Percentiles rank a stretch among this genome's conserved stretches.
Conservation (phyloP, 1,140 invertebrate species). For the Euglossa dilemma region DNA sequence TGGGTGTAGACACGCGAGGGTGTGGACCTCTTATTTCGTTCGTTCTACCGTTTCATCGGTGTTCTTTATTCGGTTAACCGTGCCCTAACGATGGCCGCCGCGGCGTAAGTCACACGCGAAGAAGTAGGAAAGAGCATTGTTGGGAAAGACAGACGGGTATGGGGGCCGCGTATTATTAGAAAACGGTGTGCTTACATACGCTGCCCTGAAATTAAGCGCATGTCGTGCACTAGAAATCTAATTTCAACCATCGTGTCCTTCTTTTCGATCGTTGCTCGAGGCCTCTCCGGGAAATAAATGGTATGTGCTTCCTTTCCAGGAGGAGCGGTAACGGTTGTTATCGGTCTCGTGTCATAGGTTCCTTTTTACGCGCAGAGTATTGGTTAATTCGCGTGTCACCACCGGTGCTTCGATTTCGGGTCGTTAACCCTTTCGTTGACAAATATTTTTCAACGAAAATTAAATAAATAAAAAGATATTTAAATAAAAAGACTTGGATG, state of each 20-base stretch:
- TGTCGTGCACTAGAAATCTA: constrained; percentile 72
- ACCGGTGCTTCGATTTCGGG: background rate
- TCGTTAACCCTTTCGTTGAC: background rate
- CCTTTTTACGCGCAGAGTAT: background rate
- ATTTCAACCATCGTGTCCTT: constrained; percentile 56
- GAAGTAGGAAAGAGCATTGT: constrained; percentile 33
- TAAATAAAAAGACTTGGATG: too few relatives aligned
- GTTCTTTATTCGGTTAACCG: background rate
- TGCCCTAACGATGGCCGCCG: background rate
- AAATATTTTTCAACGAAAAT: too few relatives aligned
- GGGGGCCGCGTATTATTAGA: constrained; percentile 60
- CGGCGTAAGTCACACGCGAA: background rate
- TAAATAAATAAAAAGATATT: too few relatives aligned
- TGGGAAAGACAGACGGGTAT: background rate
- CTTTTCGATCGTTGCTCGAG: constrained; percentile 15
- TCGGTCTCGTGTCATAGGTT: background rate
- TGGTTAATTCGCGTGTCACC: too few relatives aligned
- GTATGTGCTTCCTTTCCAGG: background rate
- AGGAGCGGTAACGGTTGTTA: background rate
- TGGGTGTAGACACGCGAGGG: constrained; percentile 51
- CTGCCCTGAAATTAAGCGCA: constrained; percentile 56
- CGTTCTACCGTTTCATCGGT: constrained; percentile 15
- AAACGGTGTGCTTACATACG: constrained; percentile 43
- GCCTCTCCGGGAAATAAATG: background rate
- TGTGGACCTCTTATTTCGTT: constrained; percentile 37